These are phyloP conservation scores for Gobio gobio DNA, from an alignment of 2,113 vertebrate genomes.

Conservation along the genomic window DNA sequence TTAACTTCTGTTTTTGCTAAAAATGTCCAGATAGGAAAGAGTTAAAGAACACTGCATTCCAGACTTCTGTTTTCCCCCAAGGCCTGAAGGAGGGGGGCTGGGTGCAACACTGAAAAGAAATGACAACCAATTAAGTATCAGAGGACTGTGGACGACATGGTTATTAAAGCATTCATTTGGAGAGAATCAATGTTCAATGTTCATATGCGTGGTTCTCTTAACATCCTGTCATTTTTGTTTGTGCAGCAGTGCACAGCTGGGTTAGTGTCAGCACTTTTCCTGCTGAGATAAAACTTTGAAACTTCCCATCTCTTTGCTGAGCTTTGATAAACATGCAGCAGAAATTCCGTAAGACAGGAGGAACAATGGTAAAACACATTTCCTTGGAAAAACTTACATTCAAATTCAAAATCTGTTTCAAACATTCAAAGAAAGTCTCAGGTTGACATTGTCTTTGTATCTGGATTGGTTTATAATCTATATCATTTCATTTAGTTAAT, in stretches of 20 bases:
- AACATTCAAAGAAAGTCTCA: neutral
- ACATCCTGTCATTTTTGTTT: neutral
- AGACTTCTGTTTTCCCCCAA: neutral
- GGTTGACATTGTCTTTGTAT: neutral
- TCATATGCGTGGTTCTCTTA: neutral
- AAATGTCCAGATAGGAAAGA: neutral
- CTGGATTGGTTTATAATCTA: neutral
- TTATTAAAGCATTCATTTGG: neutral
- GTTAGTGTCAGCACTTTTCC: constrained; percentile 46
- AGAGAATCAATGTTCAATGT: neutral
- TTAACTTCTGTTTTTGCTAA: neutral
- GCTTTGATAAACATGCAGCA: constrained; percentile 10
- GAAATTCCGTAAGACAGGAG: neutral
- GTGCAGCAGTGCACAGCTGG: constrained; percentile 22
- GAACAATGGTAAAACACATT: neutral
- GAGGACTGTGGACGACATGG: neutral
- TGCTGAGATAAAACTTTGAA: constrained; percentile 32
- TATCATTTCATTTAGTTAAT: neutral
- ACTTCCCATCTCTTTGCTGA: constrained; percentile 33
- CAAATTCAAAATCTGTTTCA: neutral
- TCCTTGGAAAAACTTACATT: neutral
- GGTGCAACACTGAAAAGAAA: neutral
- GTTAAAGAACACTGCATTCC: constrained; percentile 37
- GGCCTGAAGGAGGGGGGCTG: neutral
- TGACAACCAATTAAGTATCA: neutral